A percentile compares a stretch with the other conserved stretches of the same genome.
These are phyloP conservation scores for Diarsia brunnea DNA, from an alignment of 2,888 invertebrate genomes.

Conservation along the genomic window DNA sequence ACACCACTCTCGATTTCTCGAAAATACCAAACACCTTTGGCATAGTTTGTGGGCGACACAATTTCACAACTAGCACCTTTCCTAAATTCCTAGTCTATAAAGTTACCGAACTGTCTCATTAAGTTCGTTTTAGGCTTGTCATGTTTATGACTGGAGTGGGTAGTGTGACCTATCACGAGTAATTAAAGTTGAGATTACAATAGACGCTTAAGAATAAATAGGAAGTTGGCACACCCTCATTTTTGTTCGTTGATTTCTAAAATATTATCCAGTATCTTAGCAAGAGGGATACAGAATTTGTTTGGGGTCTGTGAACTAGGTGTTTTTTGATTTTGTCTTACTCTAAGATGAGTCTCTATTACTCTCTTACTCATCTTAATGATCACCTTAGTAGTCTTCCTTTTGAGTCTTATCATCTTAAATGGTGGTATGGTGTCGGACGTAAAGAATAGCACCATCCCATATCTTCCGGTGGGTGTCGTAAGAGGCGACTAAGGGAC, in stretches of 20 bases:
- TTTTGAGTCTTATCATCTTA: background rate
- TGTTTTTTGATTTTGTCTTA: background rate
- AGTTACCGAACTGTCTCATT: constrained; percentile 19
- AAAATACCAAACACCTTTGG: constrained; percentile 6
- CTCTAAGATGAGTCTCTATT: background rate
- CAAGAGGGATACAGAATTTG: background rate
- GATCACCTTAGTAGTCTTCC: background rate
- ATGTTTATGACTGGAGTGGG: constrained; percentile 27
- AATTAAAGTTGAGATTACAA: constrained; percentile 41
- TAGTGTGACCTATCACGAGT: constrained; percentile 52
- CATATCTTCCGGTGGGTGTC: no score
- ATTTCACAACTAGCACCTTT: constrained; percentile 45
- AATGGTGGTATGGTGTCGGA: no score
- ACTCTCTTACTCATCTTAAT: no score
- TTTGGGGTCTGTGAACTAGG: background rate
- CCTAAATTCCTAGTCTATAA: constrained; percentile 30
- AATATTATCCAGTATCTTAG: no score
- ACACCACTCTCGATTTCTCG: constrained; percentile 1
- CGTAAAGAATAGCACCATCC: no score
- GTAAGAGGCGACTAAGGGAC: no score
- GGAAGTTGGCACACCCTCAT: background rate
- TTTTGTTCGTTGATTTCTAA: constrained; percentile 10
- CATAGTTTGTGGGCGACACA: constrained; percentile 22
- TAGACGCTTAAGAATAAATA: background rate
- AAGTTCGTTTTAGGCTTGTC: constrained; percentile 31